Conservation (phyloP, 1,140 invertebrate species). For the Acyrthosiphon pisum region DNA sequence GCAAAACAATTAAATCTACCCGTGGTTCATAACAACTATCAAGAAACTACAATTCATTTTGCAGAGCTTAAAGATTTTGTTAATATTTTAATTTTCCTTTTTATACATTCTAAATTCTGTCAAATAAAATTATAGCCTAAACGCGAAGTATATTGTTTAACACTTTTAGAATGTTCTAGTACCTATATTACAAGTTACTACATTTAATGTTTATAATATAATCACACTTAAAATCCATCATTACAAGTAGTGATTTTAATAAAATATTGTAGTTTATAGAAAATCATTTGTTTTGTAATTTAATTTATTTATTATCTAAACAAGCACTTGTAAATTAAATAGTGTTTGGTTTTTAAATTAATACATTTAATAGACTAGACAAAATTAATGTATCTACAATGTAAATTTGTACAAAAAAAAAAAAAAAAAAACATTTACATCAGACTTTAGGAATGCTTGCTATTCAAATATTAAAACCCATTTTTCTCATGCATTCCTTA, state of each 20-base stretch:
- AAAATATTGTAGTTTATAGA: constrained; percentile 20
- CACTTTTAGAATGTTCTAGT: constrained; percentile 19
- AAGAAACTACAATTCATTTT: background rate
- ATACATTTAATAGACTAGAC: constrained; percentile 33
- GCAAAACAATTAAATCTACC: constrained; percentile 35
- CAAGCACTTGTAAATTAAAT: constrained; percentile 14
- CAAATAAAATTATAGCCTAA: constrained; percentile 4
- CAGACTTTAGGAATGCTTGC: constrained; percentile 54
- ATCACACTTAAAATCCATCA: constrained; percentile 8
- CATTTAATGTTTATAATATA: constrained; percentile 3
- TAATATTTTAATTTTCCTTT: background rate
- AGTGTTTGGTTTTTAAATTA: background rate
- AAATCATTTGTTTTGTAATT: constrained; percentile 10
- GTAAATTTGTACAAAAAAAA: constrained; percentile 47
- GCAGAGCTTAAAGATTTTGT: constrained; percentile 29
- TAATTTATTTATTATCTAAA: constrained; percentile 5
- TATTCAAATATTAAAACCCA: constrained; percentile 91
- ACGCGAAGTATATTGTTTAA: background rate
- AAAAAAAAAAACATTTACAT: constrained; percentile 39
- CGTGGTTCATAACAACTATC: constrained; percentile 36
- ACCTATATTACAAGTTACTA: background rate
- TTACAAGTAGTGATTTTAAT: background rate
- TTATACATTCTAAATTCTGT: constrained; percentile 41
- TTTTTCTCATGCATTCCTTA: constrained; percentile 92
- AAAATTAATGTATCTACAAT: constrained; percentile 40